Conservation (phyloP, 2,888 invertebrate species). For the Corbicula japonica region DNA sequence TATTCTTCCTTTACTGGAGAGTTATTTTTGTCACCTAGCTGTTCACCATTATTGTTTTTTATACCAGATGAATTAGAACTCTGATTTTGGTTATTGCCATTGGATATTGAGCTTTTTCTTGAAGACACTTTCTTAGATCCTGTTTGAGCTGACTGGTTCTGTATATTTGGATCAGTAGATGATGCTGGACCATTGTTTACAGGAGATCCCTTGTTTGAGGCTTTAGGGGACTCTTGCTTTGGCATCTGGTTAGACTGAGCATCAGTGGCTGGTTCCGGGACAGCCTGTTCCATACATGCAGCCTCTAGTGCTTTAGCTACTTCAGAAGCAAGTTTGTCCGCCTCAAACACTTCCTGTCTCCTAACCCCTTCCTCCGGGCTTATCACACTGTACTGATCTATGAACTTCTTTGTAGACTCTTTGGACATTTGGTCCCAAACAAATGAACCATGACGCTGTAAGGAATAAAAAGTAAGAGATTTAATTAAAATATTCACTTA, state of each 20-base stretch:
- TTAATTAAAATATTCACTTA: conserved; percentile 10
- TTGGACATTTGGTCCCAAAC: conserved; percentile 76
- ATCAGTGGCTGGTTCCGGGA: neutral
- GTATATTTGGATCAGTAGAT: neutral
- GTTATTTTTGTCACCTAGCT: neutral
- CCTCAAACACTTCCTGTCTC: conserved; percentile 45
- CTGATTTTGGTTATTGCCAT: conserved; percentile 21
- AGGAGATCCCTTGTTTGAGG: conserved; percentile 29
- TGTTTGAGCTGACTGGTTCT: conserved; percentile 9
- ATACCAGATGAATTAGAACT: neutral
- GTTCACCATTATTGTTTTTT: neutral
- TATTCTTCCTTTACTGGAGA: neutral
- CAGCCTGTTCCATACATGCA: conserved; percentile 1
- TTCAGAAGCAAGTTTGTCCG: conserved; percentile 47
- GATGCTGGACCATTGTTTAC: neutral
- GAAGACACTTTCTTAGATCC: conserved; percentile 25
- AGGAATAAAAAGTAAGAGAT: conserved; percentile 35
- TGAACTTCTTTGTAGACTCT: conserved; percentile 72
- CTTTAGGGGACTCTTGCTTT: conserved; percentile 6
- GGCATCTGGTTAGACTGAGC: neutral
- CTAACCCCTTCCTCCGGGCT: conserved; percentile 58
- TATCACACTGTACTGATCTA: conserved; percentile 71
- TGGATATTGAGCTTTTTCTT: conserved; percentile 24
- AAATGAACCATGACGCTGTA: conserved; percentile 80
- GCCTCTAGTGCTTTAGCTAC: conserved; percentile 31